Evolutionary conservation across 1,140 invertebrate genomes (phyloP), one percentile per base, ranked within the genome.

Genomic region (Scaptomyza montana): DNA sequence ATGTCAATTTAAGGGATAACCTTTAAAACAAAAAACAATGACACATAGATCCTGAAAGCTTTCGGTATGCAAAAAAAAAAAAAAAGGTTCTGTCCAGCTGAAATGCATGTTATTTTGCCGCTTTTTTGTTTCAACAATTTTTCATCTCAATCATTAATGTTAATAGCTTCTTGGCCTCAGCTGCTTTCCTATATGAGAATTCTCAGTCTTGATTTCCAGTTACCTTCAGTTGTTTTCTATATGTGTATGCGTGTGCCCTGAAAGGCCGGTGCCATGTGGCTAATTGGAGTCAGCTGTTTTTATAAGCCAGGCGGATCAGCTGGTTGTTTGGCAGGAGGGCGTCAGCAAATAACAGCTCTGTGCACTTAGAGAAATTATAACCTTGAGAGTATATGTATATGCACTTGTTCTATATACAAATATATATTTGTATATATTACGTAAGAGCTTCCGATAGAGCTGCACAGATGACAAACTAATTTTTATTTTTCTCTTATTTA

Each of bases 221-320:
- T 51, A 50, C 13, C 21, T 36, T 45, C 47, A 36, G 16, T 46
- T 70, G 16, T 49, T 47, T 47, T 36, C 46, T 43, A 33, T 47
- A 28, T 53, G 28, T 45, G 30, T 54, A 16, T 25, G 36, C 62
- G 30, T 39, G 50, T 43, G 16, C 28, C 25, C 56, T 28, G 41
- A 46, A 19, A 54, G 12, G 57, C 65, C 61, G 64, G 59, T 84
- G 67, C 76, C 84, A 89, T 84, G 74, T 89, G 85, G 79, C 67
- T 89, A 89, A 87, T 89, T 89, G 79, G 69, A 89, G 84, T 89
- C 84, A 89, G 84, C 84, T 89, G 84, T 89, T 87, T 80, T 79
- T 72, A 78, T 72, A 56, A 61, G 49, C 53, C 77, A 41, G 21
- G 36, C 16, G 55, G 66, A 86, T 87, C 82, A 87, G 84, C 85